These are phyloP conservation scores for Microctenopoma steveboyesi DNA, from an alignment of 2,797 vertebrate species.

Conservation along the genomic window DNA sequence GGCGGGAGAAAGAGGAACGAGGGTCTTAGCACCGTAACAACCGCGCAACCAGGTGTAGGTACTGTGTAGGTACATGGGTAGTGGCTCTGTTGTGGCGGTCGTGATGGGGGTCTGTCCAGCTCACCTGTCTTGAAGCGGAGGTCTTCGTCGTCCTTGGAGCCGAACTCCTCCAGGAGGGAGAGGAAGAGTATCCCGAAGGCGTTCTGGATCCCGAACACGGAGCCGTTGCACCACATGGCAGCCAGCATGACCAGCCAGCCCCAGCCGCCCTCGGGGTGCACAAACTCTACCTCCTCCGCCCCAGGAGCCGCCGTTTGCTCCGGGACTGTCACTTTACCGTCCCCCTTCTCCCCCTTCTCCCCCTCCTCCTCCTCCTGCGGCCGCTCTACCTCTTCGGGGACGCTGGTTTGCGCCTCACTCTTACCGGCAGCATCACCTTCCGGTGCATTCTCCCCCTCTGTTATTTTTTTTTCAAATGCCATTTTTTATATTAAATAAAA, in stretches of 20 bases:
- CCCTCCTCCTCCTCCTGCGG: slow-evolving; percentile 3
- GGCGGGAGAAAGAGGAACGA: too few species aligned
- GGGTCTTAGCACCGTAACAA: too few species aligned
- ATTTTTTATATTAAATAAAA: not conserved
- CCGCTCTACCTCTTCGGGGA: not conserved
- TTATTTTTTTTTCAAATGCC: slow-evolving; percentile 48
- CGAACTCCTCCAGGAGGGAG: slow-evolving; percentile 87
- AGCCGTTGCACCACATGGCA: slow-evolving; percentile 97
- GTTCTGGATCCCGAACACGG: slow-evolving; percentile 98
- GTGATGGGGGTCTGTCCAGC: slow-evolving; percentile 7
- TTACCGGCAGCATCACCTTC: slow-evolving; percentile 25
- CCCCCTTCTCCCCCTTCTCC: slow-evolving; percentile 58
- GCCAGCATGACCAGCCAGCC: slow-evolving; percentile 97
- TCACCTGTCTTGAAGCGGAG: slow-evolving; percentile 91
- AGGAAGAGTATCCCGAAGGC: slow-evolving; percentile 92
- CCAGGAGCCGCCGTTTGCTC: not conserved
- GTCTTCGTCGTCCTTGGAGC: slow-evolving; percentile 80
- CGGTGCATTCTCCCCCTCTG: slow-evolving; percentile 49
- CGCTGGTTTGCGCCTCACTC: not conserved
- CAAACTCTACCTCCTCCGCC: slow-evolving; percentile 59
- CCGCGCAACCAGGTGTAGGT: too few species aligned
- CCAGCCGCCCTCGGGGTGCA: slow-evolving; percentile 95
- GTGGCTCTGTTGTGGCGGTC: too few species aligned
- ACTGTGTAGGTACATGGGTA: too few species aligned
- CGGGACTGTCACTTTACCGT: slow-evolving; percentile 24